Percentiles rank a stretch among this genome's conserved stretches.
These are phyloP conservation scores for Aporrectodea caliginosa DNA, from an alignment of 1,140 invertebrate genomes.

Conservation along the genomic window DNA sequence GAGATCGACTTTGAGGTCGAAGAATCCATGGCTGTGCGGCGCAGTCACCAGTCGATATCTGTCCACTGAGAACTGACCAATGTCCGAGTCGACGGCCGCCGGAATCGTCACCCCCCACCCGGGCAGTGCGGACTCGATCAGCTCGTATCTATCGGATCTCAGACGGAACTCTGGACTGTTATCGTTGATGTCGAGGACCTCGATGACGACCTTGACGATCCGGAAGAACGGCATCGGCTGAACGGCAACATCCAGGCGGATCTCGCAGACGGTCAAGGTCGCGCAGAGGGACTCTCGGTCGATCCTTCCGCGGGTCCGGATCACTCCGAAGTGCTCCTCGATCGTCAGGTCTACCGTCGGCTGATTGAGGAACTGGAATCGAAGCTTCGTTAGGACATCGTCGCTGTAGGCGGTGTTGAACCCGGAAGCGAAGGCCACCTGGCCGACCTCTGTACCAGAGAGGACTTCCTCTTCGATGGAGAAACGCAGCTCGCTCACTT, in stretches of 20 bases:
- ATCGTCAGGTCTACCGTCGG: slow-evolving; percentile 8
- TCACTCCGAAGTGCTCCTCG: slow-evolving; percentile 3
- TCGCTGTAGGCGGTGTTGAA: slow-evolving; percentile 4
- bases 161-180: slow-evolving; percentile 17
- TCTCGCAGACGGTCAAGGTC: neutral
- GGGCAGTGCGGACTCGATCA: slow-evolving; percentile 19
- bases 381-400: neutral
- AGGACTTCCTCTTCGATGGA: slow-evolving; percentile 26
- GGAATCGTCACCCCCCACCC: slow-evolving; percentile 3
- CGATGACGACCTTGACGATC: slow-evolving; percentile 15
- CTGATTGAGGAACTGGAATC: slow-evolving; percentile 27
- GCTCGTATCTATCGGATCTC: neutral
- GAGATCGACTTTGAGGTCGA: slow-evolving; percentile 4
- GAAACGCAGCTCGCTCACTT: slow-evolving; percentile 19
- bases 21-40: slow-evolving; percentile 3
- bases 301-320: slow-evolving; percentile 14
- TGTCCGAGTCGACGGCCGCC: slow-evolving; percentile 11
- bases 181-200: slow-evolving; percentile 28
- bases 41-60: slow-evolving; percentile 4
- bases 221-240: neutral
- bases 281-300: slow-evolving; percentile 29
- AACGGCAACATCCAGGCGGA: slow-evolving; percentile 8
- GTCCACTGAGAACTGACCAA: neutral
- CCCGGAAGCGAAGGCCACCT: slow-evolving; percentile 9
- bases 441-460: slow-evolving; percentile 17